Evolutionary conservation across 2,888 invertebrate species (phyloP).

Genomic region (Sycophila texana): DNA sequence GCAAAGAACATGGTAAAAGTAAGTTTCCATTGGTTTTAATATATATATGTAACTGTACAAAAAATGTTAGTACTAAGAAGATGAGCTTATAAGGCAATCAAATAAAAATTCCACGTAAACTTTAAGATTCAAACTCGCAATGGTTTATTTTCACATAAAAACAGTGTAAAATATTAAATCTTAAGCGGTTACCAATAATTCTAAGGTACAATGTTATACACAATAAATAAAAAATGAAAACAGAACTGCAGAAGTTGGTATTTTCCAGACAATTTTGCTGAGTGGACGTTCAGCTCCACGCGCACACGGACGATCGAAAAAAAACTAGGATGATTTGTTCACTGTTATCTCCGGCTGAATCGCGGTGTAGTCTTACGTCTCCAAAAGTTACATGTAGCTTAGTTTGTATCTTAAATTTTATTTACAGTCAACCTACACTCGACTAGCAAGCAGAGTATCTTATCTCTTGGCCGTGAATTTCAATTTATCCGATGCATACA

Average conservation of each 20-base stretch:
- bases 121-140: background rate
- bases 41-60: too few relatives aligned
- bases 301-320: constrained; percentile 34
- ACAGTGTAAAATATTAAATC: too few relatives aligned
- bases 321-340: constrained; percentile 31
- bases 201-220: background rate
- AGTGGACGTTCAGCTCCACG: constrained; percentile 8
- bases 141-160: too few relatives aligned
- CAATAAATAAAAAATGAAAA: constrained; percentile 10
- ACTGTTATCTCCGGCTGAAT: constrained; percentile 15
- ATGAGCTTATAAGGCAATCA: too few relatives aligned
- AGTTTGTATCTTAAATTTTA: constrained; percentile 60
- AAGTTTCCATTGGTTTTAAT: too few relatives aligned
- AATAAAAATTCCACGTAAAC: background rate
- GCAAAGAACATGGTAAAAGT: too few relatives aligned
- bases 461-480: too few relatives aligned
- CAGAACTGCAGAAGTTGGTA: background rate
- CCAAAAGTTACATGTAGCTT: constrained; percentile 27
- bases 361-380: constrained; percentile 38
- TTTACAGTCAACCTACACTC: constrained; percentile 63
- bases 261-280: constrained; percentile 12
- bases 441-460: constrained; percentile 40
- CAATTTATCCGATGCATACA: too few relatives aligned
- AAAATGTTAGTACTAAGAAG: too few relatives aligned
- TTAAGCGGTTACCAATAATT: too few relatives aligned